Evolutionary conservation across 1,140 invertebrate species (phyloP), one percentile per base, ranked within the genome.

Genomic region (Drosophila novamexicana): DNA sequence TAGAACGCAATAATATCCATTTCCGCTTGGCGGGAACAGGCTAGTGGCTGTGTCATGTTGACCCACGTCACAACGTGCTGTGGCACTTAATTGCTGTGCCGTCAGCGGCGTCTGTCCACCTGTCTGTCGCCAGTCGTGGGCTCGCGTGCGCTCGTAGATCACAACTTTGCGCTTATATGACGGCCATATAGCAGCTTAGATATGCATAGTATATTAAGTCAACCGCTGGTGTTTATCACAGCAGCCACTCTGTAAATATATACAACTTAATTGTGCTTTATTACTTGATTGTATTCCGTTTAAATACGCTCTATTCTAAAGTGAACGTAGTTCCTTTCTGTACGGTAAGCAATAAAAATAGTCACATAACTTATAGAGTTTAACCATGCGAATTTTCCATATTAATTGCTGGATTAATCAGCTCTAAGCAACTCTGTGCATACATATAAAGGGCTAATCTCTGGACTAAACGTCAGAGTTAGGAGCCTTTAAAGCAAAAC

Each of bases 291-390:
- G 22, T 12, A 47, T 40, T 63, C 34, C 2, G 14, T 45, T 39
- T 62, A 50, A 56, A 36, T 56, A 40, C 47, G 64, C 42, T 18
- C 18, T 40, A 47, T 45, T 44, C 50, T 32, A 7, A 32, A 50
- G 47, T 32, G 22, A 1, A 1, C 36, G 42, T 39, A 70, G 42
- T 53, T 61, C 34, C 49, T 53, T 61, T 54, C 32, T 44, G 54
- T 32, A 44, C 6, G 50, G 66, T 68, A 71, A 79, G 79, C 70
- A 49, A 77, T 70, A 54, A 65, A 65, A 50, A 47, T 47, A 66
- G 34, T 34, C 6, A 10, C 16, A 8, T 37, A 45, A 49, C 2
- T 2, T 14, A 7, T 32, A 32, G 6, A 29, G 22, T 29, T 29
- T 5, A 29, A 29, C 22, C 22, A 29, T 29, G 22, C 22, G 22